These are phyloP conservation scores for Tauraco hartlaubi DNA, from an alignment of 2,797 vertebrate genomes.

Conservation along the genomic window DNA sequence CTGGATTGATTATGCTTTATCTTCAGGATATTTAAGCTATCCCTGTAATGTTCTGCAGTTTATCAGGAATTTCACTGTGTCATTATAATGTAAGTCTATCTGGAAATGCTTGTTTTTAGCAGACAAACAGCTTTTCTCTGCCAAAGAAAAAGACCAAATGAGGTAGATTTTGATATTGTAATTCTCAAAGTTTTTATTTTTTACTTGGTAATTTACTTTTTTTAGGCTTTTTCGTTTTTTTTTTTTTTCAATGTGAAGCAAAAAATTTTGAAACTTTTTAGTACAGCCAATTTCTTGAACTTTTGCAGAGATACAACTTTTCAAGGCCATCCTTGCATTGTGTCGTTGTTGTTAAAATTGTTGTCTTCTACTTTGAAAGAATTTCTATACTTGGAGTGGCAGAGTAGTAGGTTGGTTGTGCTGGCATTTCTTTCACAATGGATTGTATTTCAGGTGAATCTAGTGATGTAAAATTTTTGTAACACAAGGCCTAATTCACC, in stretches of 20 bases:
- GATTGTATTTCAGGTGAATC: not conserved
- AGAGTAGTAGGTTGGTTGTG: not conserved
- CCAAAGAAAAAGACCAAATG: not conserved
- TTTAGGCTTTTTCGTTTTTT: not conserved
- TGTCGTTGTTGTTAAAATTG: not conserved
- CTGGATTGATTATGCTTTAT: not conserved
- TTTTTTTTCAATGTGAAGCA: not conserved
- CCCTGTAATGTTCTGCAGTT: not conserved
- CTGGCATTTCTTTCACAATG: not conserved
- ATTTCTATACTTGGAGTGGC: not conserved
- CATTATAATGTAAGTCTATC: not conserved
- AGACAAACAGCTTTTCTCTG: not conserved
- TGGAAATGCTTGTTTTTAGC: not conserved
- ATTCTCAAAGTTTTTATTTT: not conserved
- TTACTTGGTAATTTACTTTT: not conserved
- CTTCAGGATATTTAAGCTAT: not conserved
- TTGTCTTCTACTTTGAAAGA: not conserved
- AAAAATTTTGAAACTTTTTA: not conserved
- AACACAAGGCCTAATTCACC: not conserved
- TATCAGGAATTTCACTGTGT: not conserved
- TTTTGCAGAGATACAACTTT: not conserved
- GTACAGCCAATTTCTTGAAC: not conserved
- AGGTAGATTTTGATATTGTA: not conserved
- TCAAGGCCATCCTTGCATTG: not conserved
- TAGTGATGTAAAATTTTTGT: not conserved